Base-by-base conservation (phyloP, 2,113 vertebrate species). In the Bubo blakistoni region DNA sequence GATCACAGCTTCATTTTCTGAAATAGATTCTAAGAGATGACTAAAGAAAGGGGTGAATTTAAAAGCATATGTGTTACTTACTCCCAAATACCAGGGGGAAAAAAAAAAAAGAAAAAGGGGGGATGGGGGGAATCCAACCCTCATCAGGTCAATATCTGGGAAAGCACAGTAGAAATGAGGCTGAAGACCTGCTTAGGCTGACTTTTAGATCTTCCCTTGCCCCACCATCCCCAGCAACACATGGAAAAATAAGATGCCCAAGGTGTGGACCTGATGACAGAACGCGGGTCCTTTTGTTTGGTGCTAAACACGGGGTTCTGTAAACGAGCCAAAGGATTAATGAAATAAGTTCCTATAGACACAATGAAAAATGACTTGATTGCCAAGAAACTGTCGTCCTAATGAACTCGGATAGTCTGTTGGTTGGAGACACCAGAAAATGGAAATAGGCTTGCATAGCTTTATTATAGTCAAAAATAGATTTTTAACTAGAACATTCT, bases 391-490 rank as follows among this genome's bases (percentile, higher is more conserved):
- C 81, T 96, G 86, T 96, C 82, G 0, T 93, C 59, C 90, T 94
- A 90, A 92, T 95, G 92, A 95, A 84, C 91, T 69, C 19, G 1
- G 74, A 70, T 74, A 79, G 86, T 91, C 83, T 94, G 85, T 90
- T 86, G 92, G 80, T 51, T 96, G 88, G 87, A 96, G 88, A 73
- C 94, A 92, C 65, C 81, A 95, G 82, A 90, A 92, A 93, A 96
- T 97, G 91, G 90, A 93, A 97, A 59, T 95, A 51, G 71, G 85
- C 85, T 95, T 80, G 81, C 65, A 29, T 84, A 51, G 84, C 85
- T 96, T 97, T 96, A 89, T 95, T 92, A 95, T 95, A 88, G 27
- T 94, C 91, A 92, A 97, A 95, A 97, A 95, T 91, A 93, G 94
- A 71, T 76, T 94, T 94, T 97, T 96, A 97, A 96, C 85, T 95